Evolutionary conservation across 2,113 vertebrate species (phyloP).

Genomic region (Nerophis lumbriciformis): DNA sequence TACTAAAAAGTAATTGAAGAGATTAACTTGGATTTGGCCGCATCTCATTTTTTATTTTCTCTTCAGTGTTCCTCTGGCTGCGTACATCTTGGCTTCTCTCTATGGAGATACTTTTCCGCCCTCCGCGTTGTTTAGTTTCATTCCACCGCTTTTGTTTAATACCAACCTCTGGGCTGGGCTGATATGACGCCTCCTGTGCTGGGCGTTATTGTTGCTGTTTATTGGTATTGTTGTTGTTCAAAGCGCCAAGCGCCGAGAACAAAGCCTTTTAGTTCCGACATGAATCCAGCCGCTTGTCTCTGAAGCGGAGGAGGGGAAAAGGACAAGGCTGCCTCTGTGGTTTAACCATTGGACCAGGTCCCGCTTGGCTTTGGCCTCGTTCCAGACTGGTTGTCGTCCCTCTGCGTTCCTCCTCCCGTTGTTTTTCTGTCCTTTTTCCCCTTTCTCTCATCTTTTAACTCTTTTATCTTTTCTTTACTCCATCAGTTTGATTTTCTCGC

Average conservation of each 20-base stretch:
- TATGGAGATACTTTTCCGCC: conserved; percentile 11
- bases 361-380: conserved; percentile 47
- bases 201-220: conserved; percentile 62
- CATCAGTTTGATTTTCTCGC: too few relatives aligned
- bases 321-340: conserved; percentile 64
- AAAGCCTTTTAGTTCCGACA: conserved; percentile 70
- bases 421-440: conserved; percentile 6
- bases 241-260: conserved; percentile 65
- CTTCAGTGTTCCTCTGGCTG: conserved; percentile 16
- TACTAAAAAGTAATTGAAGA: conserved; percentile 66
- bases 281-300: conserved; percentile 64
- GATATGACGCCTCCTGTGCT: conserved; percentile 58
- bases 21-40: conserved; percentile 63
- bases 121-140: conserved; percentile 52
- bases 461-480: background rate
- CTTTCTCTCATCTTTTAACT: conserved; percentile 46
- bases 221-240: conserved; percentile 70
- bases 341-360: conserved; percentile 53
- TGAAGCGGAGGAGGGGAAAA: conserved; percentile 43
- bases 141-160: conserved; percentile 62
- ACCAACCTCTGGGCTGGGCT: conserved; percentile 63
- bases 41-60: conserved; percentile 31
- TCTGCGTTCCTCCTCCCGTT: conserved; percentile 40
- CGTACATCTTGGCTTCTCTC: conserved; percentile 30
- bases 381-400: conserved; percentile 62